Percentiles rank a stretch among this genome's conserved stretches.
phyloP scores from a whole-genome alignment of 2,113 vertebrate genomes.

The Gasterosteus aculeatus region DNA sequence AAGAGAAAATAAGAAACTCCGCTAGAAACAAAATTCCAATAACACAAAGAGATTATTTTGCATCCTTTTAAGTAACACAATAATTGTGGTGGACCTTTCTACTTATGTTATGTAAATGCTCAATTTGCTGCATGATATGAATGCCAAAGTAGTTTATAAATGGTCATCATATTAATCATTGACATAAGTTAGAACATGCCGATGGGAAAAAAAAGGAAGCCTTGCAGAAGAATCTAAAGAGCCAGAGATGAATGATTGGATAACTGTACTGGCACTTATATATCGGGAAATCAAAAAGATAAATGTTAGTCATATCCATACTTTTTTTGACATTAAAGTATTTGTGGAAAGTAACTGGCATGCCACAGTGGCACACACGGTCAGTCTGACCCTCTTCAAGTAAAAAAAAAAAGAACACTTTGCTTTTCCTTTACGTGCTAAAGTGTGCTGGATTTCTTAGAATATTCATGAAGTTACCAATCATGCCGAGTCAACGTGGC shows the following conservation, averaged over 20 bases:
- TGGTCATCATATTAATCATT: neutral
- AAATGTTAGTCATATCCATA: conserved; percentile 12
- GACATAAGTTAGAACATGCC: neutral
- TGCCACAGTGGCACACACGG: neutral
- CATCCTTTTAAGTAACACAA: neutral
- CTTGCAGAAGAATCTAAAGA: neutral
- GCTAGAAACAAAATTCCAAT: conserved; percentile 34
- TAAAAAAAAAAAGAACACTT: neutral
- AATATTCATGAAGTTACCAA: conserved; percentile 61
- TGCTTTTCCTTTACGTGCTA: conserved; percentile 22
- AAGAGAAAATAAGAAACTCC: conserved; percentile 48
- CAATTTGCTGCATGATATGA: neutral
- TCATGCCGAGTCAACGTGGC: conserved; percentile 44
- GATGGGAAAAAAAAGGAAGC: neutral
- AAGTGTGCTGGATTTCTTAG: conserved; percentile 27
- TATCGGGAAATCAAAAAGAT: conserved; percentile 14
- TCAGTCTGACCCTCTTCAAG: conserved; percentile 18
- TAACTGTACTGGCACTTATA: neutral
- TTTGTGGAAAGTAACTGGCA: conserved; percentile 2
- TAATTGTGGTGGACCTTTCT: conserved; percentile 1
- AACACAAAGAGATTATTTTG: conserved; percentile 22
- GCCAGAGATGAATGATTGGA: conserved; percentile 16
- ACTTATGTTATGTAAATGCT: neutral
- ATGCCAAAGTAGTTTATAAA: neutral
- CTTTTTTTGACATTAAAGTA: neutral